phyloP scores from a whole-genome alignment of 2,113 vertebrate genomes.

The Leptobrachium ailaonicum region DNA sequence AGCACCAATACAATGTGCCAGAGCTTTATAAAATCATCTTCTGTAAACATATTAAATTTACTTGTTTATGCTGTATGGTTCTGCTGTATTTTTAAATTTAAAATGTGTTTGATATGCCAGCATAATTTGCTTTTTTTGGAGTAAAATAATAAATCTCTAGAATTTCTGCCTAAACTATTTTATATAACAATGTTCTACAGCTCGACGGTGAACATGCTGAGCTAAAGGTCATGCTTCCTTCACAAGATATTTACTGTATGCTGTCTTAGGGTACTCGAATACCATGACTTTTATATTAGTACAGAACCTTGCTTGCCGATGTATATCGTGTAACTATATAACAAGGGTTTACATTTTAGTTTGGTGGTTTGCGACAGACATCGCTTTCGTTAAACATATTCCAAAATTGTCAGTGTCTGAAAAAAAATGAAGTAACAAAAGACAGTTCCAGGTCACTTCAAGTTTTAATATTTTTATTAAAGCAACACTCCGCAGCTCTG shows the following conservation, averaged over 20 bases:
- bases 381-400: not conserved
- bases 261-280: conserved; percentile 6
- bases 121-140: not conserved
- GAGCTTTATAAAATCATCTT: no score
- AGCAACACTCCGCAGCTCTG: no score
- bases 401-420: conserved; percentile 7
- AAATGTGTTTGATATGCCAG: not conserved
- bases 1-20: no score
- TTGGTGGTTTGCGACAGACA: not conserved
- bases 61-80: no score
- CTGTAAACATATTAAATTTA: no score
- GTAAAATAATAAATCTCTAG: conserved; percentile 24
- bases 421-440: not conserved
- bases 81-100: not conserved
- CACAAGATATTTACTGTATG: conserved; percentile 25
- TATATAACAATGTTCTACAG: conserved; percentile 14
- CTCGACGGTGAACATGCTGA: conserved; percentile 9
- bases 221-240: conserved; percentile 39
- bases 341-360: not conserved
- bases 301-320: conserved; percentile 28
- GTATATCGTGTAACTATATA: conserved; percentile 26
- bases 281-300: conserved; percentile 3
- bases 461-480: no score
- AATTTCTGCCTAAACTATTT: conserved; percentile 9
- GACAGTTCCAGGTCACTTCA: no score